These are phyloP conservation scores for Pempheris klunzingeri DNA, from an alignment of 2,797 vertebrate species.

Conservation along the genomic window DNA sequence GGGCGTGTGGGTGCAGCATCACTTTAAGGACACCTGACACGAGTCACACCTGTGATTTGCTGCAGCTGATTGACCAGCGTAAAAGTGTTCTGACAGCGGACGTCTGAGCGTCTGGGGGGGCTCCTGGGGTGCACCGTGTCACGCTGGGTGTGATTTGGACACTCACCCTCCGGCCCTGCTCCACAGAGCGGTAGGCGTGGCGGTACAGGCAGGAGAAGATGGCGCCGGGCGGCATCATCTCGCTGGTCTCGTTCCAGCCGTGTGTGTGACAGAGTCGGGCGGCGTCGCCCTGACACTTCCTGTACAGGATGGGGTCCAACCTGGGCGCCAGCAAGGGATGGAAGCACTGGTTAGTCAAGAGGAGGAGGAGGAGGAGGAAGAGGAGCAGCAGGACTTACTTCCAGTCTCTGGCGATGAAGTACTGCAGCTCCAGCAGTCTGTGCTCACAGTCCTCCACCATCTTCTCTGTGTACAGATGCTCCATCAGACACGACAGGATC, in stretches of 20 bases:
- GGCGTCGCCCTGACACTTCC: constrained; percentile 96
- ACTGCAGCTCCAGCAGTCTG: constrained; percentile 94
- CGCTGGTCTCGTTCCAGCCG: constrained; percentile 96
- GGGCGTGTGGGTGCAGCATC: constrained; percentile 39
- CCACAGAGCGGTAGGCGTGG: constrained; percentile 96
- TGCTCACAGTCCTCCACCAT: constrained; percentile 99
- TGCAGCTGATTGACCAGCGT: constrained; percentile 23
- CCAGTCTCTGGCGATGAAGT: constrained; percentile 98
- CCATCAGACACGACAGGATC: constrained; percentile 98
- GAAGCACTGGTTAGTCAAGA: accelerated
- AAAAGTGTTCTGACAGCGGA: too few species aligned
- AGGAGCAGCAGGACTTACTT: constrained; percentile 87
- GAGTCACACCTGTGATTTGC: background rate
- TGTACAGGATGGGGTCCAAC: constrained; percentile 93
- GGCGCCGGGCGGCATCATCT: constrained; percentile 94
- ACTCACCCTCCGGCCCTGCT: constrained; percentile 94
- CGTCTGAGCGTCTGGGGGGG: too few species aligned
- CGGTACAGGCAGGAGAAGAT: constrained; percentile 97
- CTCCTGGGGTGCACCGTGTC: too few species aligned
- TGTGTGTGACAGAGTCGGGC: constrained; percentile 95
- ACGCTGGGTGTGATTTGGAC: too few species aligned
- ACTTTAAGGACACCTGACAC: constrained; percentile 17
- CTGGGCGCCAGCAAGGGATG: constrained; percentile 69
- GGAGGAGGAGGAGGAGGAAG: background rate
- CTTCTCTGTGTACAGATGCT: constrained; percentile 98